Evolutionary conservation across 2,888 invertebrate species (phyloP).

Genomic region (Sarcophaga rosellei): DNA sequence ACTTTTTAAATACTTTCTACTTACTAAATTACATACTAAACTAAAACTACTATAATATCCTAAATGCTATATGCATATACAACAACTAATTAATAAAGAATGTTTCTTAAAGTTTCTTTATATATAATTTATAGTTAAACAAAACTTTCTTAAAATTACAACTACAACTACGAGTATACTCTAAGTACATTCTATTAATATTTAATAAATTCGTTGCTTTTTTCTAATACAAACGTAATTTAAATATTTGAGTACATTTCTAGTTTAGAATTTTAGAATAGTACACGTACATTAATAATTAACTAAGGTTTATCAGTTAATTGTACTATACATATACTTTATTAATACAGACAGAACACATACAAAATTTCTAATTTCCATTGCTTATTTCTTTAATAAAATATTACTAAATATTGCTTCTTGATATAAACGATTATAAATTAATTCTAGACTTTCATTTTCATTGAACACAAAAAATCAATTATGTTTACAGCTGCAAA

Average conservation of each 20-base stretch:
- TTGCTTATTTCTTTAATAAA: conserved; percentile 2
- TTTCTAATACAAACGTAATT: conserved; percentile 26
- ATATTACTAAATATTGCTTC: conserved; percentile 1
- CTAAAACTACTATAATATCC: background rate
- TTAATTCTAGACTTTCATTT: background rate
- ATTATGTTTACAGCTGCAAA: background rate
- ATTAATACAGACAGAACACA: no score
- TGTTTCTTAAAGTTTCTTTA: background rate
- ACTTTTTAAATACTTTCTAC: background rate
- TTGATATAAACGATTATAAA: background rate
- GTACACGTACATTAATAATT: conserved; percentile 2
- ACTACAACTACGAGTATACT: conserved; percentile 5
- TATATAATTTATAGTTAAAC: background rate
- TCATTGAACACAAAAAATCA: background rate
- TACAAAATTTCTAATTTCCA: background rate
- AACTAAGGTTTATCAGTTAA: conserved; percentile 49
- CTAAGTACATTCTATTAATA: conserved; percentile 7
- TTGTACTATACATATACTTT: background rate
- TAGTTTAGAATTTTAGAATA: conserved; percentile 13
- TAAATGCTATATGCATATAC: conserved; percentile 17
- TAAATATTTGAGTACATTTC: background rate
- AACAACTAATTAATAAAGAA: conserved; percentile 24
- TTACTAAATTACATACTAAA: background rate
- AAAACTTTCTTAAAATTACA: background rate
- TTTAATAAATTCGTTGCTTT: conserved; percentile 59